Evolutionary conservation across 2,113 vertebrate genomes (phyloP).

Genomic region (Amblyornis subalaris): DNA sequence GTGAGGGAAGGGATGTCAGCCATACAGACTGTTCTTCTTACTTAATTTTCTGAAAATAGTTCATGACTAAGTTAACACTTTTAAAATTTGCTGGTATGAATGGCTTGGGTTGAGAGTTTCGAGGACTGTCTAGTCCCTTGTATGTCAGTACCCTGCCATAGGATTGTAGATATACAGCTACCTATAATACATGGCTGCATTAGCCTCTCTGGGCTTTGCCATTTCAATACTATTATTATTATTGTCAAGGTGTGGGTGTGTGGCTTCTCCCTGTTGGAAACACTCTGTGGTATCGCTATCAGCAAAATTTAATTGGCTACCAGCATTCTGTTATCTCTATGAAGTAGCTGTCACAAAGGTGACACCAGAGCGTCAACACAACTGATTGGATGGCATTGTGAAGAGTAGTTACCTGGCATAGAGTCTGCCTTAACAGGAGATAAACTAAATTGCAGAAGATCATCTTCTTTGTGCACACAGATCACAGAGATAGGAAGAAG

Average conservation of each 20-base stretch:
- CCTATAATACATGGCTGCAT: accelerated
- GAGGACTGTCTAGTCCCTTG: neutral
- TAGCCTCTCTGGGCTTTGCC: neutral
- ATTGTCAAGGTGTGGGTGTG: neutral
- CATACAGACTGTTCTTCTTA: neutral
- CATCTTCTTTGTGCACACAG: neutral
- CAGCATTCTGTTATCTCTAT: neutral
- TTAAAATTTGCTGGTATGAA: neutral
- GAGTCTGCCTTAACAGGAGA: neutral
- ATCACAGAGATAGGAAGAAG: neutral
- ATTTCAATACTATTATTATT: neutral
- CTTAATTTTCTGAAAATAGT: neutral
- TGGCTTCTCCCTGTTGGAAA: neutral
- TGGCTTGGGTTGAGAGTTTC: neutral
- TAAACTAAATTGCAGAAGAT: conserved; percentile 18
- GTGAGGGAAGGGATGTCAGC: neutral
- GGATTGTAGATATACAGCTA: neutral
- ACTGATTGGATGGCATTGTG: conserved; percentile 3
- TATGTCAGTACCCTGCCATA: neutral
- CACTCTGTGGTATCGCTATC: neutral
- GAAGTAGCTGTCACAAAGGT: neutral
- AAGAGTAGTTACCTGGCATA: neutral
- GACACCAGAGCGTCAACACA: neutral
- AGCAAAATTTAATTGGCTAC: neutral
- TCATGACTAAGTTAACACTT: neutral